These are phyloP conservation scores for Stenotaenia linearis DNA, from an alignment of 2,888 invertebrate genomes.

Conservation along the genomic window DNA sequence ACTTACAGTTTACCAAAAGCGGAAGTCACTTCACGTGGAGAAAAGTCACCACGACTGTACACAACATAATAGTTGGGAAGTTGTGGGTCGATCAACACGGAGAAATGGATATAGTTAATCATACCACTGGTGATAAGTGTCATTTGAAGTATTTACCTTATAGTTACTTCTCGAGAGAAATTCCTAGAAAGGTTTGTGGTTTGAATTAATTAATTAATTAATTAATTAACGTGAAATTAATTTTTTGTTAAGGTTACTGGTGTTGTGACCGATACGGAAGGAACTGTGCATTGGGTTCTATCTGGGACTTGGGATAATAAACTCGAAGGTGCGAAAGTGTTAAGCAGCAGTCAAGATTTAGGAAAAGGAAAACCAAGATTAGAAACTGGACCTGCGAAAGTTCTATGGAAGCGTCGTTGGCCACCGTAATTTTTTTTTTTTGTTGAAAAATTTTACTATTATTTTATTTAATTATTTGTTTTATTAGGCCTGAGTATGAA, in stretches of 20 bases:
- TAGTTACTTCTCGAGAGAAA: slow-evolving; percentile 95
- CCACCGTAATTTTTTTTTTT: slow-evolving; percentile 57
- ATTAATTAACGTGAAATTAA: too few species aligned
- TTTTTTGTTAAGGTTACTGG: slow-evolving; percentile 59
- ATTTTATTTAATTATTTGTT: background rate
- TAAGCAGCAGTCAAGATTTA: slow-evolving; percentile 59
- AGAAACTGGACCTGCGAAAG: slow-evolving; percentile 78
- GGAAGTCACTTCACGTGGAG: slow-evolving; percentile 90
- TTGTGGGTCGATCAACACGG: slow-evolving; percentile 99
- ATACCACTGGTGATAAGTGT: slow-evolving; percentile 83
- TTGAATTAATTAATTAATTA: background rate
- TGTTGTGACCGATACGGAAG: slow-evolving; percentile 56
- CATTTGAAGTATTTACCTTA: slow-evolving; percentile 96
- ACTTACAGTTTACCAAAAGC: slow-evolving; percentile 53
- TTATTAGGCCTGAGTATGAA: slow-evolving; percentile 57
- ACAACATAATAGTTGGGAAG: slow-evolving; percentile 99
- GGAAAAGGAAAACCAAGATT: slow-evolving; percentile 72
- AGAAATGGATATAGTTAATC: slow-evolving; percentile 95
- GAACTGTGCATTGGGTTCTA: slow-evolving; percentile 59
- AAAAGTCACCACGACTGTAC: slow-evolving; percentile 96
- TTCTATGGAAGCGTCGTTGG: slow-evolving; percentile 78
- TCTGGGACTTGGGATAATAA: slow-evolving; percentile 91
- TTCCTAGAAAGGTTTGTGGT: slow-evolving; percentile 73
- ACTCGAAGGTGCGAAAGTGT: slow-evolving; percentile 89
- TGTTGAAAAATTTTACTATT: background rate